Base-by-base conservation (phyloP, 2,888 invertebrate species). In the Eumerus sabulonum region DNA sequence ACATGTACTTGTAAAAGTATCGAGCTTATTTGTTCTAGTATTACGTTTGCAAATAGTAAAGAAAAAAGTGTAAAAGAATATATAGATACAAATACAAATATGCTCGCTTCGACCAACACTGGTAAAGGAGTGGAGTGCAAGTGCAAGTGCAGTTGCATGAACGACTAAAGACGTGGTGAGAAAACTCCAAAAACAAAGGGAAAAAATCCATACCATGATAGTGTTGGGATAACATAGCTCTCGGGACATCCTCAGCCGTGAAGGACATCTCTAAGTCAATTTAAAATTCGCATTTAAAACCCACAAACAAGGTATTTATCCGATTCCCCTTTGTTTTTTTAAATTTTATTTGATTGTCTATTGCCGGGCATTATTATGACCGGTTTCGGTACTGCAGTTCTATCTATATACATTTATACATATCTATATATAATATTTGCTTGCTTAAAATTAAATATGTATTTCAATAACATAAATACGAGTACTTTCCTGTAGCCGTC, bases 211-310 rank as follows among this genome's bases (percentile, higher is more conserved):
- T 17, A 72, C 9, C 48, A 77, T 77, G 72, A 27, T 72, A 51
- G 66, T 72, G 42, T 51, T 72, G 18, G 76, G 72, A 77, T 77
- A 77, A 72, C 76, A 56, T 50, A 71, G 56, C 53, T 54, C 35
- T 40, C 47, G 19, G 44, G 18, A 42, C 48, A 53, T 50, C 57
- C 27, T 27, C 27, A 27, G 27, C 27, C 19, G 57, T 47, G 63
- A 62, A 48, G 60, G 40, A 60, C 70, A 53, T 17, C 68, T 59
- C 66, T 27, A 35, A 73, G 71, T 71, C 71, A 70, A 76, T 66
- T 56, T 45, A 14, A 51, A 50, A 27, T 16, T 11, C 19, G 14
- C n/a, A 59, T 70, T 9, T 35, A 18, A 62, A 54, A 48, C 38
- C 13, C 11, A 54, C 12, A 16, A n/a, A 12, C 45, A 72, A 72